A percentile compares a stretch with the other conserved stretches of the same genome.
Conservation (phyloP, 1,140 invertebrate genomes). For the Drosophila rhopaloa region DNA sequence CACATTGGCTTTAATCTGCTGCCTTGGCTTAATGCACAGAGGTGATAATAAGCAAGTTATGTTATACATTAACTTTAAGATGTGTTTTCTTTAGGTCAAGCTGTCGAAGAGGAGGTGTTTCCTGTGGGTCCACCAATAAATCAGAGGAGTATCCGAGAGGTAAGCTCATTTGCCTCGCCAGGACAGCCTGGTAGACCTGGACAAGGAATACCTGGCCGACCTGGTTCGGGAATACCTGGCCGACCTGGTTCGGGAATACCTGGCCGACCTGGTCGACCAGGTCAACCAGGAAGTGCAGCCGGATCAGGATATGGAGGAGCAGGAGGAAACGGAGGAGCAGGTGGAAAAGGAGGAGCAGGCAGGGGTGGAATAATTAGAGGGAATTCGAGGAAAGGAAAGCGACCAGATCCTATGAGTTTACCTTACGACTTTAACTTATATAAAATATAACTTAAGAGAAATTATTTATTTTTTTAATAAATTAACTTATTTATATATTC, state of each 20-base stretch:
- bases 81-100: background rate
- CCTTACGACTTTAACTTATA: too few relatives aligned
- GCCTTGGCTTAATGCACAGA: background rate
- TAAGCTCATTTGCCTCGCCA: background rate
- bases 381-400: too few relatives aligned
- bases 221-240: background rate
- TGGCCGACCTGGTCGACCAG: background rate
- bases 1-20: conserved; percentile 4
- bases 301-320: background rate
- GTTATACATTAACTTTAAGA: background rate
- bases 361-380: too few relatives aligned
- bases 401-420: too few relatives aligned
- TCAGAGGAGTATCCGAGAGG: background rate
- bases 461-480: too few relatives aligned
- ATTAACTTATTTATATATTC: too few relatives aligned
- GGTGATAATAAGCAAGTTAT: background rate
- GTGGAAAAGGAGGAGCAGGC: background rate
- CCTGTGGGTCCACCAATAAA: background rate
- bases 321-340: background rate
- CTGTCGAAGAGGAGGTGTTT: background rate
- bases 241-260: background rate
- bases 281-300: background rate
- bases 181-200: background rate
- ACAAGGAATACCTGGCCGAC: background rate
- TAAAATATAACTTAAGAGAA: too few relatives aligned